Conservation (phyloP, 2,797 vertebrate species). For the Danio tinwini region DNA sequence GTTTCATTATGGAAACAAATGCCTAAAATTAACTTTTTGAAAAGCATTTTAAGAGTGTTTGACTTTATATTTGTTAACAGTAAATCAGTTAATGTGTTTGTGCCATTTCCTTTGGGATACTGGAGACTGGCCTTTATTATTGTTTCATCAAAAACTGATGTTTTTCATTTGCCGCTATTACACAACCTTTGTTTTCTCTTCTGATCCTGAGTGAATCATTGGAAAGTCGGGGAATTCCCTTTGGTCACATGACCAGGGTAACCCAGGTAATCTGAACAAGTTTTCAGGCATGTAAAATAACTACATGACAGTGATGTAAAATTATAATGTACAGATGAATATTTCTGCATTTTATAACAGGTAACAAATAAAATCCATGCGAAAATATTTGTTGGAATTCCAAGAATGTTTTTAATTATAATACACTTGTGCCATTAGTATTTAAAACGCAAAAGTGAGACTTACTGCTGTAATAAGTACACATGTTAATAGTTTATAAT, state of each 20-base stretch:
- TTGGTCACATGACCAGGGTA: slow-evolving; percentile 6
- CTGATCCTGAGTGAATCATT: not conserved
- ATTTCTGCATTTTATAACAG: not conserved
- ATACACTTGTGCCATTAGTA: no score
- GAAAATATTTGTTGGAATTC: not conserved
- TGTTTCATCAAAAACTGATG: not conserved
- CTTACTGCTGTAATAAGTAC: no score
- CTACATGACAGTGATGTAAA: not conserved
- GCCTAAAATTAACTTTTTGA: no score
- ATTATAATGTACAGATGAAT: not conserved
- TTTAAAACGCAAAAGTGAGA: no score
- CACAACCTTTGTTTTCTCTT: not conserved
- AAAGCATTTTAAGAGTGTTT: no score
- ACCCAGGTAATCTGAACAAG: not conserved
- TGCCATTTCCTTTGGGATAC: not conserved
- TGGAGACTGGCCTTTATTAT: not conserved
- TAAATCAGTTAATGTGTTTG: no score
- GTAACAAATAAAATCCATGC: not conserved
- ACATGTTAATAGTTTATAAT: no score
- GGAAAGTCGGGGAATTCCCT: slow-evolving; percentile 2
- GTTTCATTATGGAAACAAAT: no score
- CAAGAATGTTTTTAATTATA: not conserved
- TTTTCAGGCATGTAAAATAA: no score
- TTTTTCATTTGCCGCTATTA: not conserved
- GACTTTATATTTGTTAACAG: not conserved